Conservation (phyloP, 1,140 invertebrate species). For the Bactericera cockerelli region DNA sequence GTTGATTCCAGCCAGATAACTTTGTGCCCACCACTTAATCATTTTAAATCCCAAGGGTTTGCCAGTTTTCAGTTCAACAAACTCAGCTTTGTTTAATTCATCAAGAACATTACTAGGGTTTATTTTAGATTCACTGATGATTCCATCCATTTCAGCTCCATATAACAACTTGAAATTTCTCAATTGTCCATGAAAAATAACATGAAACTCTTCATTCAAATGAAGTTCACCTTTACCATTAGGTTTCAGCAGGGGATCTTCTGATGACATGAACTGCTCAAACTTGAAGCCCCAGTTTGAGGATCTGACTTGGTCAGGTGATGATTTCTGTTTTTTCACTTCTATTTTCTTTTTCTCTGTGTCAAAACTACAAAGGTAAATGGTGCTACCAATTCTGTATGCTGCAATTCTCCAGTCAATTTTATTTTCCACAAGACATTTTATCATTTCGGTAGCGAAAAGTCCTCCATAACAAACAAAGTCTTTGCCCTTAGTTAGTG, state of each 20-base stretch:
- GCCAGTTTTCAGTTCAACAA: not conserved
- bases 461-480: too few relatives aligned
- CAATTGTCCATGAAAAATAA: not conserved
- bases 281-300: not conserved
- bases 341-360: not conserved
- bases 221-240: not conserved
- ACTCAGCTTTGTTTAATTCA: not conserved
- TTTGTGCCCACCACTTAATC: not conserved
- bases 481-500: too few relatives aligned
- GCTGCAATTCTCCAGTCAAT: not conserved
- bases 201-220: not conserved
- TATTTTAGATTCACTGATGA: not conserved
- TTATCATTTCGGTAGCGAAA: not conserved
- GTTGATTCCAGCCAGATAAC: not conserved
- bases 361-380: conserved; percentile 8
- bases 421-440: not conserved
- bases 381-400: not conserved
- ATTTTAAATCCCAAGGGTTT: not conserved
- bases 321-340: not conserved
- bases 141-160: not conserved
- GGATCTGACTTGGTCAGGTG: not conserved
- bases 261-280: conserved; percentile 1
- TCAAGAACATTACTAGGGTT: not conserved
- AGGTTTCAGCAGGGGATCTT: not conserved
- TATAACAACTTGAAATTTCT: not conserved